These are phyloP conservation scores for Coelopa frigida DNA, from an alignment of 1,140 invertebrate species.

Conservation along the genomic window DNA sequence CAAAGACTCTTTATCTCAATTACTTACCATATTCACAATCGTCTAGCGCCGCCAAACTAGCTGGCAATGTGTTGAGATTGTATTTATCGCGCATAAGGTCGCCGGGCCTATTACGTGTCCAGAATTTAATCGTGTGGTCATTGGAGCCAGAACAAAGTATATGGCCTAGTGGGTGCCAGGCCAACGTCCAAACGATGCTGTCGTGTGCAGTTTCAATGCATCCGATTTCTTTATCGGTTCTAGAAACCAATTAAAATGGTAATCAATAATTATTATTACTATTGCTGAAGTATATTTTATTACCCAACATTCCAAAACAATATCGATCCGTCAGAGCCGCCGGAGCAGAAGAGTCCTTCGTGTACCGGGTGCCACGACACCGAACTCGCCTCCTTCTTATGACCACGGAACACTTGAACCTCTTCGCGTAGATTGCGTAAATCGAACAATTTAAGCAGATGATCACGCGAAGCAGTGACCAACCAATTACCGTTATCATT, in stretches of 20 bases:
- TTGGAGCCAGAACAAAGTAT: slow-evolving; percentile 97
- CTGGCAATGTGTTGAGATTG: slow-evolving; percentile 87
- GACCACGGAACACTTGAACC: slow-evolving; percentile 93
- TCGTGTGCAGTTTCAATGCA: slow-evolving; percentile 97
- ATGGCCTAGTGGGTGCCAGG: slow-evolving; percentile 99
- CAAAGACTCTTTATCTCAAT: not conserved
- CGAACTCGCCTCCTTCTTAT: slow-evolving; percentile 97
- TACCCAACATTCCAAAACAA: slow-evolving; percentile 98
- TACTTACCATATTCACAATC: slow-evolving; percentile 62
- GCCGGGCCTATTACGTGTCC: slow-evolving; percentile 96
- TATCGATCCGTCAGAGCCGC: slow-evolving; percentile 95
- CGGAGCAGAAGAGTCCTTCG: slow-evolving; percentile 91
- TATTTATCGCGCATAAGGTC: slow-evolving; percentile 97
- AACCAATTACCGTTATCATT: slow-evolving; percentile 99
- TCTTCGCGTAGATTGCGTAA: slow-evolving; percentile 90
- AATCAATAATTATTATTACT: slow-evolving; percentile 1
- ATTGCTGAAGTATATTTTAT: slow-evolving; percentile 10
- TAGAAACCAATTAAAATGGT: slow-evolving; percentile 37
- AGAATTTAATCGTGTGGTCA: slow-evolving; percentile 98
- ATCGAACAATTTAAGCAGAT: slow-evolving; percentile 97
- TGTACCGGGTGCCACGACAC: slow-evolving; percentile 97
- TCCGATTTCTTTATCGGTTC: slow-evolving; percentile 96
- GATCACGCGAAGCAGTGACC: slow-evolving; percentile 95
- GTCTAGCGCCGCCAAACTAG: slow-evolving; percentile 61
- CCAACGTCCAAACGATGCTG: slow-evolving; percentile 96